Percentiles rank a stretch among this genome's conserved stretches.
phyloP scores from a whole-genome alignment of 2,888 invertebrate genomes.

The Caenorhabditis zanzibari region DNA sequence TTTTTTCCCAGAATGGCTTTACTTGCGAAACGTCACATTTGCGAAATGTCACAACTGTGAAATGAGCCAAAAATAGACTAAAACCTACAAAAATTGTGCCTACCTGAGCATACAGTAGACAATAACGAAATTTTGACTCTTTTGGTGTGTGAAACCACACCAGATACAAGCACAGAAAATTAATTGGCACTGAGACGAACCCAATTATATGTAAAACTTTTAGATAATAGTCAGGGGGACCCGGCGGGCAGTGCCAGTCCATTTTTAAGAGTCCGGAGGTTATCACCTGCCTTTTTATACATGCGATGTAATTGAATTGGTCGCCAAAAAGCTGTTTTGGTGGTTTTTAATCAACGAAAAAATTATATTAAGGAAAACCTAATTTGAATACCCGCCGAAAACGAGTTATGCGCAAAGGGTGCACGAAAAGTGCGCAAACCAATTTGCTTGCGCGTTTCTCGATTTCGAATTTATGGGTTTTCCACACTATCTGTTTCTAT shows the following conservation, averaged over 20 bases:
- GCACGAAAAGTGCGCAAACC: background rate
- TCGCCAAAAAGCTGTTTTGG: too few relatives aligned
- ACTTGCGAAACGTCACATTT: too few relatives aligned
- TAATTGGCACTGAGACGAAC: slow-evolving; percentile 27
- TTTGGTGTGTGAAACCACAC: slow-evolving; percentile 52
- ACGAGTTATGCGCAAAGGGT: background rate
- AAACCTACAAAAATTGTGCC: background rate
- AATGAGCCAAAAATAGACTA: background rate
- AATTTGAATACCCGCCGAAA: background rate
- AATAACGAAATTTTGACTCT: slow-evolving; percentile 45
- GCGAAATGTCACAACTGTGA: too few relatives aligned
- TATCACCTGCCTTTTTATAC: too few relatives aligned
- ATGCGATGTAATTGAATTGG: too few relatives aligned
- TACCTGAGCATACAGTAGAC: slow-evolving; percentile 39
- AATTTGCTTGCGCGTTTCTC: background rate
- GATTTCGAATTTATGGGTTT: background rate
- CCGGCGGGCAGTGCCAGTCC: slow-evolving; percentile 32
- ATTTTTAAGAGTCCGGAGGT: slow-evolving; percentile 1
- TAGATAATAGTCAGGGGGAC: slow-evolving; percentile 32
- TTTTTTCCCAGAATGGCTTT: too few relatives aligned
- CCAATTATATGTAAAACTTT: slow-evolving; percentile 23
- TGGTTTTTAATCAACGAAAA: too few relatives aligned
- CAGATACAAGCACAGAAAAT: slow-evolving; percentile 31
- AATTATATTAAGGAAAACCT: too few relatives aligned
- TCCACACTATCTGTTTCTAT: background rate